phyloP scores from a whole-genome alignment of 2,797 vertebrate species.

The Ctenopoma kingsleyae region DNA sequence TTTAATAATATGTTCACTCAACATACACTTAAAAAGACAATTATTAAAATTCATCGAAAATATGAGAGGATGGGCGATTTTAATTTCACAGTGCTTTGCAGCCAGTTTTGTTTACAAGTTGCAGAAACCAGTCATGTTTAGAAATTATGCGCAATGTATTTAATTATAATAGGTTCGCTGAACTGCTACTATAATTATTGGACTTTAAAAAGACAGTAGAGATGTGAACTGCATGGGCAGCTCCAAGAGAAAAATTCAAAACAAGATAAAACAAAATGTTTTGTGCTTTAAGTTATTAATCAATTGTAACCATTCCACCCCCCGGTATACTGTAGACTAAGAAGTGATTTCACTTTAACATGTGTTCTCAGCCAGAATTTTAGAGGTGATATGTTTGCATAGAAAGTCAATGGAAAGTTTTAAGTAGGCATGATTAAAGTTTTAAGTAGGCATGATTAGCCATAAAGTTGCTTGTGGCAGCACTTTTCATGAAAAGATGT shows the following conservation, averaged over 20 bases:
- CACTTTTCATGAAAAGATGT: background rate
- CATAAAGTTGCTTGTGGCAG: background rate
- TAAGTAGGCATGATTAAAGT: background rate
- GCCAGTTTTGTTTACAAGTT: constrained; percentile 50
- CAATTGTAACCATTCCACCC: background rate
- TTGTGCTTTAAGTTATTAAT: background rate
- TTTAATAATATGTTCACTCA: constrained; percentile 52
- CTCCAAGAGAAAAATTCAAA: constrained; percentile 11
- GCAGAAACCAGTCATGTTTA: constrained; percentile 27
- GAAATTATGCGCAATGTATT: constrained; percentile 46
- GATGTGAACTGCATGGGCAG: constrained; percentile 8
- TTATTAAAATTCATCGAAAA: constrained; percentile 42
- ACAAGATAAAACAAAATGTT: background rate
- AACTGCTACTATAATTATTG: constrained; percentile 39
- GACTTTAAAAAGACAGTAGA: constrained; percentile 23
- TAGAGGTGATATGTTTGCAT: background rate
- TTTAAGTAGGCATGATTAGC: background rate
- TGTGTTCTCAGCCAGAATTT: background rate
- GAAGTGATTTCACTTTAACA: background rate
- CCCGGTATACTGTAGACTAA: background rate
- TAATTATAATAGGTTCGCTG: constrained; percentile 47
- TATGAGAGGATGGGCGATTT: constrained; percentile 34
- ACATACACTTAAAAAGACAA: constrained; percentile 49
- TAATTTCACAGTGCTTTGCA: constrained; percentile 53
- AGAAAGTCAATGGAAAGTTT: background rate